Conservation (phyloP, 35 echinoderm and acorn worm genomes). For the Anneissia japonica region DNA sequence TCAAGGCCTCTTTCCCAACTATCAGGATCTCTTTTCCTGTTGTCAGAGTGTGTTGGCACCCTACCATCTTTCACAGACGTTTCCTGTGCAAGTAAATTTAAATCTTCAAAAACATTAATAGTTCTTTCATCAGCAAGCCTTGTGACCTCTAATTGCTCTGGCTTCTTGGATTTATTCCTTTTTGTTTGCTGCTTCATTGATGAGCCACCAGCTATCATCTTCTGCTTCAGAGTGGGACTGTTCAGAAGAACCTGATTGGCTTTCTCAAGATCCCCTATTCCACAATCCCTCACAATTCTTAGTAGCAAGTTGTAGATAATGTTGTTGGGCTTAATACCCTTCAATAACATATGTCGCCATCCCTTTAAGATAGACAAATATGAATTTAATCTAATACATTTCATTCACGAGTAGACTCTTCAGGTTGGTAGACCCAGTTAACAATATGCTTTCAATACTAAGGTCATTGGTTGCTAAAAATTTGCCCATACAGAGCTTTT, state of each 20-base stretch:
- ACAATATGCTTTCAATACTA: too few relatives aligned
- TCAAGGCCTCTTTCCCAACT: too few relatives aligned
- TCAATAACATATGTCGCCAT: slow-evolving; percentile 70
- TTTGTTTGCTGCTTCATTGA: slow-evolving; percentile 20
- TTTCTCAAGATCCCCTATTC: slow-evolving; percentile 60
- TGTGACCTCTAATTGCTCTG: not conserved
- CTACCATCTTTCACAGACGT: not conserved
- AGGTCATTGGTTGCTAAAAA: too few relatives aligned
- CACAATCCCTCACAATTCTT: slow-evolving; percentile 77
- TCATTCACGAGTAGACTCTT: too few relatives aligned
- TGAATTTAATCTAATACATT: too few relatives aligned
- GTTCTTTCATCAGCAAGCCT: not conserved
- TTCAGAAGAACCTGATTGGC: slow-evolving; percentile 71
- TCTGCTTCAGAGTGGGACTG: not conserved
- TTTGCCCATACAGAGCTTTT: too few relatives aligned
- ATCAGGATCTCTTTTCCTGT: not conserved
- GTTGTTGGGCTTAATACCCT: slow-evolving; percentile 59
- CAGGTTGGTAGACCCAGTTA: too few relatives aligned
- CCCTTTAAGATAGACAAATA: slow-evolving; percentile 37
- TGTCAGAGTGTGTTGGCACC: not conserved
- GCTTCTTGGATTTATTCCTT: not conserved
- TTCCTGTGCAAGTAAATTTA: not conserved
- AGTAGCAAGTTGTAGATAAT: slow-evolving; percentile 84
- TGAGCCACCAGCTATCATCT: not conserved
- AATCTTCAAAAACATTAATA: not conserved